Evolutionary conservation across 1,140 invertebrate genomes (phyloP).

Genomic region (Branchinecta lindahli): DNA sequence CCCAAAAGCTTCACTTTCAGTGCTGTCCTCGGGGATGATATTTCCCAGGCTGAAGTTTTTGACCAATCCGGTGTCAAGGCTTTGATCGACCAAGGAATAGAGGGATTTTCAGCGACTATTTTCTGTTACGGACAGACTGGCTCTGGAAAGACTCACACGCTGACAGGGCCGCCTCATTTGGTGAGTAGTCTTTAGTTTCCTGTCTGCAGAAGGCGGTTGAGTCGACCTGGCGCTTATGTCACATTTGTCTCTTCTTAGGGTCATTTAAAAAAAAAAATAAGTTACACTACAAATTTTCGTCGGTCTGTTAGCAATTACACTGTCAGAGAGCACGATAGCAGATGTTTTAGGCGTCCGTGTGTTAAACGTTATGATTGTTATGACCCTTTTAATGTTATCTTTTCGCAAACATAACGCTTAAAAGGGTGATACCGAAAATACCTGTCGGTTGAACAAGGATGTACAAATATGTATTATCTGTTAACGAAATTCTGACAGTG

Average conservation of each 20-base stretch:
- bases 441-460: no score
- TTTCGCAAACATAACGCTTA: no score
- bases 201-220: neutral
- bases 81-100: constrained; percentile 77
- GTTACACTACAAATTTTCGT: neutral
- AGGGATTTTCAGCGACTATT: constrained; percentile 80
- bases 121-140: constrained; percentile 96
- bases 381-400: no score
- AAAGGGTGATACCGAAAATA: no score
- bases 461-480: no score
- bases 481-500: no score
- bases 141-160: constrained; percentile 86
- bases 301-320: no score
- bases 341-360: no score
- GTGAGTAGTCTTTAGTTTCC: constrained; percentile 35
- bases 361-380: no score
- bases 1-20: constrained; percentile 67
- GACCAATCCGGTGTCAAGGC: constrained; percentile 67
- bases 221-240: neutral
- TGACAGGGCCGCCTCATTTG: constrained; percentile 75
- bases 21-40: constrained; percentile 72
- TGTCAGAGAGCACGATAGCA: no score
- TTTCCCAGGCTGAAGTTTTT: constrained; percentile 57
- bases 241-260: neutral
- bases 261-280: neutral